Evolutionary conservation across 2,888 invertebrate genomes (phyloP).

Genomic region (Invenusta paracnida): DNA sequence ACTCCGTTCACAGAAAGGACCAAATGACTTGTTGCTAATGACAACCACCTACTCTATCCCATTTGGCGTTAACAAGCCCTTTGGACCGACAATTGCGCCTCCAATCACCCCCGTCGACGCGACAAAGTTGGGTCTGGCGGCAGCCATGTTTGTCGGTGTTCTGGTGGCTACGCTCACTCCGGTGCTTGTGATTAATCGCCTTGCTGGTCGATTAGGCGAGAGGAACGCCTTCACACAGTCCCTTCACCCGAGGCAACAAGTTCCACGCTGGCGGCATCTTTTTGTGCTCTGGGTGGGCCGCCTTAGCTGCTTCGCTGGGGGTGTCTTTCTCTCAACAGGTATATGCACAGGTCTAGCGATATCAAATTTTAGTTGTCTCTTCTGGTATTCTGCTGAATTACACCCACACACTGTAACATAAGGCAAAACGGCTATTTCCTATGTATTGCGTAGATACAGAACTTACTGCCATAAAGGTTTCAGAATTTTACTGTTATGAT

Average conservation of each 20-base stretch:
- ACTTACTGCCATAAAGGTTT: no score
- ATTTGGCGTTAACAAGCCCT: no score
- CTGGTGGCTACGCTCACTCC: not conserved
- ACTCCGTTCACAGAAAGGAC: no score
- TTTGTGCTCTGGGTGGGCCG: slow-evolving; percentile 13
- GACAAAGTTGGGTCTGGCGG: not conserved
- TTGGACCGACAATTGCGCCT: not conserved
- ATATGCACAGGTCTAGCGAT: not conserved
- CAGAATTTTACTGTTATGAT: no score
- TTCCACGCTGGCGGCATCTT: slow-evolving; percentile 10
- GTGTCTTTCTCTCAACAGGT: slow-evolving; percentile 50
- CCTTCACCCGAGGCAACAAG: not conserved
- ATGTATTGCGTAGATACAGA: no score
- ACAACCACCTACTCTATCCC: no score
- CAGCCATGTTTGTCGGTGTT: slow-evolving; percentile 12
- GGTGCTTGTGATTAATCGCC: not conserved
- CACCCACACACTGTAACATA: no score
- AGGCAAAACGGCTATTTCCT: no score
- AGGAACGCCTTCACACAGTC: not conserved
- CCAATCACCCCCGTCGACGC: not conserved
- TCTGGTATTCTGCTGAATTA: not conserved
- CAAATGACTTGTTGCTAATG: no score
- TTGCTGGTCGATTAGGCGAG: not conserved
- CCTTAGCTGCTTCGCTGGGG: slow-evolving; percentile 51
- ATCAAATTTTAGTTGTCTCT: not conserved